Evolutionary conservation across 2,113 vertebrate species (phyloP), one percentile per base, ranked within the genome.

Genomic region (Albula glossodonta): DNA sequence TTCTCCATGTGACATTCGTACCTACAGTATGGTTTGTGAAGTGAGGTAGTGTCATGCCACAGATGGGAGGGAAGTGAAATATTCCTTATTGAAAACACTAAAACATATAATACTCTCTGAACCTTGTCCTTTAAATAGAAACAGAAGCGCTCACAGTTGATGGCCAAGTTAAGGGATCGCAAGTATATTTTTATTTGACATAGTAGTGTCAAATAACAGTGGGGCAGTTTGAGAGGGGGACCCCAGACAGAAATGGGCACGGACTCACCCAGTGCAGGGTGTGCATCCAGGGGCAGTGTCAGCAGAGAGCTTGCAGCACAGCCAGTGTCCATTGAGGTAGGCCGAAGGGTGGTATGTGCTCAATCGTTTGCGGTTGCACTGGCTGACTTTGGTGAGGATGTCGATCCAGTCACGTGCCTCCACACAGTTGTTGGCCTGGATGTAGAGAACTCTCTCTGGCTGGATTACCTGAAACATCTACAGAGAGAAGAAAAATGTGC

Each of bases 401-500:
- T 99, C 98, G 31, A 97, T 99, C 98, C 98, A 99, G 92, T 99
- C 98, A 48, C 96, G 97, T 0, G 98, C 98, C 93, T 99, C 98
- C 25, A 99, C 98, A 0, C 98, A 99, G 88, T 99, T 99, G 93
- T 97, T 99, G 92, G 98, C 98, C 93, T 99, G 98, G 90, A 99
- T 99, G 92, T 99, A 99, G n/a, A 99, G 93, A 0, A 97, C 97
- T 31, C 98, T 96, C 94, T 99, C 97, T 0, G 98, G 98, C 91
- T 99, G 98, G 88, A 99, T 97, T 10, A 99, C 98, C 93, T 99
- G 98, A 92, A 99, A 99, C 98, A 99, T 99, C 98, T 99, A 51
- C 78, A 25, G 81, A 15, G 25, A 56, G 2, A 86, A 17, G 19
- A 41, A 31, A 51, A n/a, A 31, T 57, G 57, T 10, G 19, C 52